A percentile compares a stretch with the other conserved stretches of the same genome.
These are phyloP conservation scores for Siniperca obscura DNA, from an alignment of 2,797 vertebrate genomes.

Conservation along the genomic window DNA sequence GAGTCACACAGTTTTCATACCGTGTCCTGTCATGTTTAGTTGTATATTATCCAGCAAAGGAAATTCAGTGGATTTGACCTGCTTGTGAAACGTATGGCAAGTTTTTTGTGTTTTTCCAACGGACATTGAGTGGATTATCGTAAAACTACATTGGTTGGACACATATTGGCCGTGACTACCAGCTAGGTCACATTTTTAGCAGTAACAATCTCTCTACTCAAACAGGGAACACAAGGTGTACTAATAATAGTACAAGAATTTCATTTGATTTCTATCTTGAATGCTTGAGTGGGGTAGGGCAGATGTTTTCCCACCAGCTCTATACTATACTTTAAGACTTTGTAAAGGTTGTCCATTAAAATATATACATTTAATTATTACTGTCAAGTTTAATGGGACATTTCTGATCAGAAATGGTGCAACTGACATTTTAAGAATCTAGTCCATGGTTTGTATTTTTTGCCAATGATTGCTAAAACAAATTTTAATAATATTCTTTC, in stretches of 20 bases:
- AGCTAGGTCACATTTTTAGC: too few relatives aligned
- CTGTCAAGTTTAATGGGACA: neutral
- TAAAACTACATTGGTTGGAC: too few relatives aligned
- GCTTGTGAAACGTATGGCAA: too few relatives aligned
- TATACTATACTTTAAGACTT: neutral
- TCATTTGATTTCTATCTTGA: neutral
- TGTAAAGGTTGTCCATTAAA: neutral
- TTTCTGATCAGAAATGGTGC: neutral
- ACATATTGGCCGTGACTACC: too few relatives aligned
- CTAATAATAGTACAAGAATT: neutral
- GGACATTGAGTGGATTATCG: too few relatives aligned
- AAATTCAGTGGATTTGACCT: too few relatives aligned
- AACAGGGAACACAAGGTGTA: constrained; percentile 7
- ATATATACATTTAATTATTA: neutral
- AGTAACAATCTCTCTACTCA: neutral
- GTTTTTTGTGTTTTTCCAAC: too few relatives aligned
- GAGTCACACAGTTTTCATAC: too few relatives aligned
- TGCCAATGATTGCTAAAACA: neutral
- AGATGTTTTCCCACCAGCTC: neutral
- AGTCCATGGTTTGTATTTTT: neutral
- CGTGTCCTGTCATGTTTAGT: too few relatives aligned
- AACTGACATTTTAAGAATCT: neutral
- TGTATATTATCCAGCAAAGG: too few relatives aligned
- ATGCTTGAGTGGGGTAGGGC: neutral
- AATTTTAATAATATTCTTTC: neutral